These are phyloP conservation scores for Polyploca ridens DNA, from an alignment of 2,888 invertebrate genomes.

Conservation along the genomic window DNA sequence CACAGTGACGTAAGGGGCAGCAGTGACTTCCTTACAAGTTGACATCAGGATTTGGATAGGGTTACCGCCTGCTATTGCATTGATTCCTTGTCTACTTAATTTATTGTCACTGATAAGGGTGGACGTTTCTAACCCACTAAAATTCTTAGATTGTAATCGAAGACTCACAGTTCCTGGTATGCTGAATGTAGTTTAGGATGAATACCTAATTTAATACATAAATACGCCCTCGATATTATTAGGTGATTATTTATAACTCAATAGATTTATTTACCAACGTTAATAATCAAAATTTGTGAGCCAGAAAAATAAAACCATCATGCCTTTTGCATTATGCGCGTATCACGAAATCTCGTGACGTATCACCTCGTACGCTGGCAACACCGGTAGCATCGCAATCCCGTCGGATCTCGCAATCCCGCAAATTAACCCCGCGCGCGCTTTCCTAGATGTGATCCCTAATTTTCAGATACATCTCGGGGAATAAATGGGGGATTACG, in stretches of 20 bases:
- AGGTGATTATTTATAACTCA: background rate
- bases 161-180: too few relatives aligned
- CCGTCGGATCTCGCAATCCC: constrained; percentile 43
- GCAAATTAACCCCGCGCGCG: constrained; percentile 73
- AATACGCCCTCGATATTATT: too few relatives aligned
- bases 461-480: constrained; percentile 83
- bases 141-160: too few relatives aligned
- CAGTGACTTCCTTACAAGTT: background rate
- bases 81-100: background rate
- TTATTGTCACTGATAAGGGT: background rate
- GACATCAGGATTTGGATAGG: background rate
- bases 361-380: constrained; percentile 31
- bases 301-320: background rate
- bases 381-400: constrained; percentile 39
- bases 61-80: background rate
- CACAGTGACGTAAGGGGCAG: too few relatives aligned
- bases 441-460: constrained; percentile 78
- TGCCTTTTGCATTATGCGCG: constrained; percentile 22
- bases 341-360: constrained; percentile 57
- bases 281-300: too few relatives aligned
- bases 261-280: too few relatives aligned
- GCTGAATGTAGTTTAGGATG: too few relatives aligned
- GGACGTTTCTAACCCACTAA: too few relatives aligned
- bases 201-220: too few relatives aligned
- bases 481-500: constrained; percentile 84